These are phyloP conservation scores for Etheostoma nigrum DNA, from an alignment of 2,797 vertebrate species.

Conservation along the genomic window DNA sequence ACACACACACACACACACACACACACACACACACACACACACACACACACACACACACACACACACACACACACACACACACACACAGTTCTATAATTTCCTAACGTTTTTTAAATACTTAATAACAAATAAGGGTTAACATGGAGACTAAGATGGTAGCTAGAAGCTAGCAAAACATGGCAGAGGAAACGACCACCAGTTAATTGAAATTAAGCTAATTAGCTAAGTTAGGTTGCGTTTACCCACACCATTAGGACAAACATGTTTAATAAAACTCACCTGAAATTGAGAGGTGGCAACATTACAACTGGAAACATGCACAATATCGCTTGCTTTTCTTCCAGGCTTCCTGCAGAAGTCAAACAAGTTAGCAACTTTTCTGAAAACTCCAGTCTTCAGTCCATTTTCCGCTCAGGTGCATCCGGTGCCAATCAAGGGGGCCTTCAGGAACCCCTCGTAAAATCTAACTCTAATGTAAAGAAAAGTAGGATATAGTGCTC, in stretches of 20 bases:
- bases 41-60: too few species aligned
- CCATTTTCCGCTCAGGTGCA: conserved; percentile 32
- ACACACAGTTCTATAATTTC: neutral
- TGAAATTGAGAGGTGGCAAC: neutral
- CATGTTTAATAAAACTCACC: conserved; percentile 39
- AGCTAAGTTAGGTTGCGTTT: neutral
- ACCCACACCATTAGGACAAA: accelerated
- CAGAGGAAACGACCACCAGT: neutral
- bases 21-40: too few species aligned
- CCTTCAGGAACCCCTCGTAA: conserved; percentile 55
- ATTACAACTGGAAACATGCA: too few species aligned
- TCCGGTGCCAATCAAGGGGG: conserved; percentile 37
- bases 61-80: too few species aligned
- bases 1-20: too few species aligned
- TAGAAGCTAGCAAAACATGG: too few species aligned
- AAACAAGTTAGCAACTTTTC: neutral
- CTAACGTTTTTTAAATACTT: too few species aligned
- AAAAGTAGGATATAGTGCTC: neutral
- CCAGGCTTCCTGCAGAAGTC: neutral
- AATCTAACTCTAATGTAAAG: neutral
- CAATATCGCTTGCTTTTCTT: neutral
- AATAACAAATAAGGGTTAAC: neutral
- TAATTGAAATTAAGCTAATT: neutral
- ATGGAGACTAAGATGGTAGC: neutral
- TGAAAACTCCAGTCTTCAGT: accelerated